Evolutionary conservation across 2,888 invertebrate species (phyloP), one percentile per base, ranked within the genome.

Genomic region (Neoascia interrupta): DNA sequence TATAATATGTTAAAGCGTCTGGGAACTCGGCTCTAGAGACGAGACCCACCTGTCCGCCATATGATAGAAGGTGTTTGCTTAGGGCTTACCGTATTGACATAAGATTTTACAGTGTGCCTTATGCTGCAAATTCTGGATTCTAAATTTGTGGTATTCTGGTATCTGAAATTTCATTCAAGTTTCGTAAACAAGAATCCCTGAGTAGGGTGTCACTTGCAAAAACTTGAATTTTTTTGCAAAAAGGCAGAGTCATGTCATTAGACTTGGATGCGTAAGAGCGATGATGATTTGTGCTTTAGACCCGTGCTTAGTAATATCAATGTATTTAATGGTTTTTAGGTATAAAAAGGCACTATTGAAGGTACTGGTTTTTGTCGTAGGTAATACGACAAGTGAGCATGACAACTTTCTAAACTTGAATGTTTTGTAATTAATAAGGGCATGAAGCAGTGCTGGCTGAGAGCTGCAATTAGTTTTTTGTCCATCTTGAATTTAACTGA

Each of bases 151-250:
- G n/a, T n/a, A n/a, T n/a, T n/a, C n/a, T n/a, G n/a, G n/a, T n/a
- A n/a, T n/a, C n/a, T n/a, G n/a, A n/a, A n/a, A n/a, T n/a, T n/a
- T n/a, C n/a, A n/a, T n/a, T n/a, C n/a, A n/a, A n/a, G n/a, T n/a
- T n/a, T n/a, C n/a, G n/a, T n/a, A n/a, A 31, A 10, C n/a, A 16
- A 11, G 16, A 58, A 51, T 43, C 13, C 13, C 61, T 47, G 28
- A 47, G 19, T 21, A 28, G 8, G 49, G 63, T 63, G 47, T 63
- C 63, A 51, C 41, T 58, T 43, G 45, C 56, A 70, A 69, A 61
- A 75, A 75, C 49, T 63, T 63, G 69, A 70, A 75, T 70, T 63
- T 56, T 61, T 49, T 47, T 8, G 11, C 23, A 41, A 47, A 23
- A n/a, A 45, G 47, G 31, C 36, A 43, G 31, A n/a, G n/a, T n/a